phyloP scores from a whole-genome alignment of 2,797 vertebrate species.

The Pseudochaenichthys georgianus region DNA sequence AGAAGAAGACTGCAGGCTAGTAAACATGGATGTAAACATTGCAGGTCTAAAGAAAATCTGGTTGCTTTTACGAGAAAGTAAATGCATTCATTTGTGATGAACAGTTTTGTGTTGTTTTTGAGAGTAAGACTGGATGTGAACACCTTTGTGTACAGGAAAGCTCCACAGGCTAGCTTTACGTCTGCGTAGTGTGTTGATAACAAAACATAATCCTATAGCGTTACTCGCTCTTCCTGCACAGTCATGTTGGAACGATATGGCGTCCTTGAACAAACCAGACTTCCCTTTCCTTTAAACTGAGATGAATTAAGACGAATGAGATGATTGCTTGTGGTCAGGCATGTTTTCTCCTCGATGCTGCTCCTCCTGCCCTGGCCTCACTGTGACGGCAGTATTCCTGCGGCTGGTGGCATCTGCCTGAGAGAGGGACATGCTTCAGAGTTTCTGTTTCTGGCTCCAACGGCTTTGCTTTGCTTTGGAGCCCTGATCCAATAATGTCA shows the following conservation, averaged over 20 bases:
- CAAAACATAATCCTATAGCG: background rate
- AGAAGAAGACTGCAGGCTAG: too few species aligned
- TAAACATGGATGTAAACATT: background rate
- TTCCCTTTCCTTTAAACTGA: slow-evolving; percentile 16
- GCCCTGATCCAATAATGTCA: slow-evolving; percentile 31
- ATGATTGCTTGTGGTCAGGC: slow-evolving; percentile 29
- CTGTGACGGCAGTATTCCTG: slow-evolving; percentile 35
- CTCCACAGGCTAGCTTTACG: background rate
- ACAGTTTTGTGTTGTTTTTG: background rate
- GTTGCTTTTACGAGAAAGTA: background rate
- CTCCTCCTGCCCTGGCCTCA: slow-evolving; percentile 21
- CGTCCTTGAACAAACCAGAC: background rate
- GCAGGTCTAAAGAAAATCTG: background rate
- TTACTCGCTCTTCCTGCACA: background rate
- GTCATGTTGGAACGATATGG: background rate
- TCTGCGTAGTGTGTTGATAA: background rate
- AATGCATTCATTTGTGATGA: background rate
- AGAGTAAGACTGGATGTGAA: background rate
- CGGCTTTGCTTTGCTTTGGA: slow-evolving; percentile 27
- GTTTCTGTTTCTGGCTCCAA: slow-evolving; percentile 36
- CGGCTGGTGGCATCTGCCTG: slow-evolving; percentile 44
- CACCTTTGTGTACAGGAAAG: background rate
- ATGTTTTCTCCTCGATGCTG: slow-evolving; percentile 21
- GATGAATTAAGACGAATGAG: slow-evolving; percentile 40
- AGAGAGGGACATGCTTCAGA: slow-evolving; percentile 25